Evolutionary conservation across 2,113 vertebrate genomes (phyloP).

Genomic region (Pachypanchax playfairii): DNA sequence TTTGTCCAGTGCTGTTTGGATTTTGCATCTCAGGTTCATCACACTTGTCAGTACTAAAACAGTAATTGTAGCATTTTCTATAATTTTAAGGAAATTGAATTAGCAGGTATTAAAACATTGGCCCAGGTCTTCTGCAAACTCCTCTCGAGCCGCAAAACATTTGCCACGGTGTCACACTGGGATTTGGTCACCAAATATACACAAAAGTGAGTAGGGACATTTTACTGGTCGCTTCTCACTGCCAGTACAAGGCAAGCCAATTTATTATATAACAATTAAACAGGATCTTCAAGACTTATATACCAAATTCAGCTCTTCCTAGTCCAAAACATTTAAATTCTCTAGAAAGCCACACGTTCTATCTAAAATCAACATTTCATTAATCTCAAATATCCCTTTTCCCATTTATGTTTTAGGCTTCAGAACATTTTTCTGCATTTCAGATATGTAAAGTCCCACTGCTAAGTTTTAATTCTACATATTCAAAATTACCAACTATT

Average conservation of each 20-base stretch:
- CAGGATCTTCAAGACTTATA: not conserved
- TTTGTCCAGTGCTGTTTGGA: constrained; percentile 4
- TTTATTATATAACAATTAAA: not conserved
- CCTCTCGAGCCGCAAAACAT: constrained; percentile 62
- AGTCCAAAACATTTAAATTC: not conserved
- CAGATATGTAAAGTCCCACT: not conserved
- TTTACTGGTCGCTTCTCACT: constrained; percentile 28
- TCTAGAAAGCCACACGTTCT: not conserved
- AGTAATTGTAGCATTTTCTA: constrained; percentile 36
- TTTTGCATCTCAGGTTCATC: constrained; percentile 15
- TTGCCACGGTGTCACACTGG: constrained; percentile 74
- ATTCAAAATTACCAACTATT: not conserved
- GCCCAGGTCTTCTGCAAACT: constrained; percentile 76
- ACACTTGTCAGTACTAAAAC: constrained; percentile 34
- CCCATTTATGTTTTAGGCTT: too few species aligned
- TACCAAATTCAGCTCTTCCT: not conserved
- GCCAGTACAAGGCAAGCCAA: constrained; percentile 32
- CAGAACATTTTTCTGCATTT: too few species aligned
- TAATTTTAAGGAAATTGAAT: constrained; percentile 22
- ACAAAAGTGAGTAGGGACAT: constrained; percentile 35
- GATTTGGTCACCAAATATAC: constrained; percentile 75
- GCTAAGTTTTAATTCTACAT: not conserved
- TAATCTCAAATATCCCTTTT: too few species aligned
- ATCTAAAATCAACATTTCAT: not conserved
- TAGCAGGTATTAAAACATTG: constrained; percentile 30